Percentiles rank a stretch among this genome's conserved stretches.
These are phyloP conservation scores for Dendroctonus ponderosae DNA, from an alignment of 1,140 invertebrate genomes.

Conservation along the genomic window DNA sequence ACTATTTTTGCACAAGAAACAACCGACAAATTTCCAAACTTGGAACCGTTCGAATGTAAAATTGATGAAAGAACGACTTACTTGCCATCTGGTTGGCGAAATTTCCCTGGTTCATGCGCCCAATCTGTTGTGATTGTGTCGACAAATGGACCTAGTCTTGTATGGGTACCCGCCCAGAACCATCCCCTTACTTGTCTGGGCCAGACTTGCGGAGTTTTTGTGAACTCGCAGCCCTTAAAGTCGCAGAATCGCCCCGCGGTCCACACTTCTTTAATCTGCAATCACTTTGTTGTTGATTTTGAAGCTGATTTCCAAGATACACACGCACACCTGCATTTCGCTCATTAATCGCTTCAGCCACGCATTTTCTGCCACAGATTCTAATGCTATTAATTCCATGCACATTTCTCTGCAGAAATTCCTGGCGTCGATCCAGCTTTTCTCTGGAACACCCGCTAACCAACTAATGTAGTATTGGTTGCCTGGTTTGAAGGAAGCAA, in stretches of 20 bases:
- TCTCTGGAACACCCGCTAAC: slow-evolving; percentile 61
- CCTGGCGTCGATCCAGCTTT: slow-evolving; percentile 78
- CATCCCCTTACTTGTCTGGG: slow-evolving; percentile 56
- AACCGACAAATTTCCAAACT: too few relatives aligned
- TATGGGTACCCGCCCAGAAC: slow-evolving; percentile 82
- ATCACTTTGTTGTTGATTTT: not conserved
- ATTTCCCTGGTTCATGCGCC: slow-evolving; percentile 71
- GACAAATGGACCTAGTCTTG: slow-evolving; percentile 72
- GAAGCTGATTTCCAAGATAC: not conserved
- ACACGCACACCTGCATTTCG: slow-evolving; percentile 62
- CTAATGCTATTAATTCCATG: slow-evolving; percentile 81
- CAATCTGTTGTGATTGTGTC: slow-evolving; percentile 77
- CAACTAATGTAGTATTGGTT: slow-evolving; percentile 75
- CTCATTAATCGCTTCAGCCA: slow-evolving; percentile 76
- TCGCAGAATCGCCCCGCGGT: slow-evolving; percentile 43
- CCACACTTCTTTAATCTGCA: slow-evolving; percentile 18
- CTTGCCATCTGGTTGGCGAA: slow-evolving; percentile 75
- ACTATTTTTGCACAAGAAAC: too few relatives aligned
- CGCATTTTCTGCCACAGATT: slow-evolving; percentile 77
- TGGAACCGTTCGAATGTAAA: too few relatives aligned
- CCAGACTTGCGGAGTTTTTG: slow-evolving; percentile 53
- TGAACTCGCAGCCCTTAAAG: slow-evolving; percentile 76
- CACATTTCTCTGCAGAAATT: slow-evolving; percentile 81
- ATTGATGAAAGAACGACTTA: too few relatives aligned
- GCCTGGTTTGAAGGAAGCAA: not conserved